Base-by-base conservation (phyloP, 64 coral and sea anemone species). In the Dendrophyllia cribrosa region DNA sequence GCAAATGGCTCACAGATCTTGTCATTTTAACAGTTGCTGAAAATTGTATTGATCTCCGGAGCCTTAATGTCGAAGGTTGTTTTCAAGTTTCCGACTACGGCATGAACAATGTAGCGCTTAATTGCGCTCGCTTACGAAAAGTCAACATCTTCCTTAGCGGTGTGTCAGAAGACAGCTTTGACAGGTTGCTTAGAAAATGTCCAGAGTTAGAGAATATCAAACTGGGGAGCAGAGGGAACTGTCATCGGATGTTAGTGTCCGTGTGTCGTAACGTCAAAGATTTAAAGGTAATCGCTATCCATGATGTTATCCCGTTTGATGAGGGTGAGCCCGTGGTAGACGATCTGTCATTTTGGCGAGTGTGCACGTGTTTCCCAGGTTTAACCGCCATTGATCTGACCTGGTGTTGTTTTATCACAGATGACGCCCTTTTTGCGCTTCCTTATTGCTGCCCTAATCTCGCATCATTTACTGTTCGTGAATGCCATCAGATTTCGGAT, bases 391-490 rank as follows among this genome's bases (percentile, higher is more conserved):
- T 96, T 51, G 91, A 93, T 74, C 84, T 96, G 14, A 96, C 90
- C 5, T 96, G 95, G 95, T 96, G 95, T 22, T 93, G 90, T 45
- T 92, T 93, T 53, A 93, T 96, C 22, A 93, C 95, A 6, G 95
- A 96, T 51, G 90, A 96, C 21, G 90, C 90, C 6, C 59, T 96
- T 4, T 66, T 89, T 7, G 76, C 90, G 0, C 16, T 96, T 26
- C 82, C 95, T 8, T 80, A 70, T 9, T 89, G 90, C 43, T 96
- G 95, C 59, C 26, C 58, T 51, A 17, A 76, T 17, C 65, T 96
- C 7, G 58, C 85, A 12, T 89, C 86, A 15, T 76, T 96, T 59
- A 84, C 59, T 14, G 55, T 96, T 17, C 77, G 91, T 3, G 95
- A 96, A 86, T 96, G 95, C 24, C 95, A 92, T 69, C 88, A 89